phyloP scores from a whole-genome alignment of 1,140 invertebrate genomes.

The Caenorhabditis briggsae region DNA sequence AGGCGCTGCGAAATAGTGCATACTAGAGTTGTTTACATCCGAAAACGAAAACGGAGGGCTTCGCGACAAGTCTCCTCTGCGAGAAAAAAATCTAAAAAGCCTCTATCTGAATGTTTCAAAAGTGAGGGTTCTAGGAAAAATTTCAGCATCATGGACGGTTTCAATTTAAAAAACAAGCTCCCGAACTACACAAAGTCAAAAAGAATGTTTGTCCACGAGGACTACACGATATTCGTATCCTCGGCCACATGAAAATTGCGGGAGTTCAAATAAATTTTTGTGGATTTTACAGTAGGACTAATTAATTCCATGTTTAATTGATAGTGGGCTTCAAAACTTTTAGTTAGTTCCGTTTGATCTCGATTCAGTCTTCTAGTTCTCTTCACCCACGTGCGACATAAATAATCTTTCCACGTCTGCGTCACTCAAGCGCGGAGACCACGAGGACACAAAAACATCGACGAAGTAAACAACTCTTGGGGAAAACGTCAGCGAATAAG shows the following conservation, averaged over 20 bases:
- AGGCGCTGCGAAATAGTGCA: conserved; percentile 16
- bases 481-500: background rate
- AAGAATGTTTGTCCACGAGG: background rate
- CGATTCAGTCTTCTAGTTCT: background rate
- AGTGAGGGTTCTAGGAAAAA: background rate
- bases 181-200: too few species aligned
- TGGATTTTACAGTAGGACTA: too few species aligned
- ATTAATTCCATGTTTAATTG: too few species aligned
- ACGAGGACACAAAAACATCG: conserved; percentile 43
- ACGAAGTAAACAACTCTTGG: conserved; percentile 48
- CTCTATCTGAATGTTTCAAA: background rate
- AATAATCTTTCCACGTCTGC: conserved; percentile 48
- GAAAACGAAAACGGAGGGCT: conserved; percentile 49
- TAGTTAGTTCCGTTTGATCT: background rate
- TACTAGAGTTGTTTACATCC: conserved; percentile 50
- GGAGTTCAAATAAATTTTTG: background rate
- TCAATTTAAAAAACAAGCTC: too few species aligned
- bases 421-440: conserved; percentile 27
- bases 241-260: background rate
- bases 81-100: conserved; percentile 4
- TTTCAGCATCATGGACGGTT: too few species aligned
- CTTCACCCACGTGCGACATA: conserved; percentile 12
- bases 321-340: background rate
- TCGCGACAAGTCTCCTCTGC: background rate
- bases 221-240: background rate